These are phyloP conservation scores for Cotesia glomerata DNA, from an alignment of 1,140 invertebrate species.

Conservation along the genomic window DNA sequence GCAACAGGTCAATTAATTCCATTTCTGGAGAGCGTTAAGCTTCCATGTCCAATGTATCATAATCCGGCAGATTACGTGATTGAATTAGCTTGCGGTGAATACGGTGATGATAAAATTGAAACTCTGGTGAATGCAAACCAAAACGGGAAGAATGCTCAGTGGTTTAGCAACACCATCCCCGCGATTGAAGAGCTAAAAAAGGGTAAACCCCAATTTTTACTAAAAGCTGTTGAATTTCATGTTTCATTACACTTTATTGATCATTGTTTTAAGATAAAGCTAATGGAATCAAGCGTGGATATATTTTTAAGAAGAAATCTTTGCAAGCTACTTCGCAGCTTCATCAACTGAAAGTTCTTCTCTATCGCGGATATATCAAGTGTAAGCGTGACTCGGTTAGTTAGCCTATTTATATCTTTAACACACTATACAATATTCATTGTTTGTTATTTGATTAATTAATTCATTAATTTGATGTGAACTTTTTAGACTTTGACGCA, in stretches of 20 bases:
- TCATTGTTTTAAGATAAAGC: background rate
- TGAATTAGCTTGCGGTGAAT: slow-evolving; percentile 88
- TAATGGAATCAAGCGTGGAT: background rate
- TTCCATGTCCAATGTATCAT: slow-evolving; percentile 90
- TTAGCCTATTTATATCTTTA: slow-evolving; percentile 16
- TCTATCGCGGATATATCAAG: slow-evolving; percentile 74
- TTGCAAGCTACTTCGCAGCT: slow-evolving; percentile 73
- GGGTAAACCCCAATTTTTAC: slow-evolving; percentile 52
- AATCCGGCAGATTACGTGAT: slow-evolving; percentile 95
- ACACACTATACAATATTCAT: background rate
- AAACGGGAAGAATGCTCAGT: slow-evolving; percentile 74
- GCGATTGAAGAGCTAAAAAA: slow-evolving; percentile 55
- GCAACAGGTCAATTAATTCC: slow-evolving; percentile 77
- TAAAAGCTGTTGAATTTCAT: too few relatives aligned
- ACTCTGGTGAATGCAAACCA: slow-evolving; percentile 73
- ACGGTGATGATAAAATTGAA: slow-evolving; percentile 80
- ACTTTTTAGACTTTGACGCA: slow-evolving; percentile 84
- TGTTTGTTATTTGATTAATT: slow-evolving; percentile 9
- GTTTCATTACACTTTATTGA: too few relatives aligned
- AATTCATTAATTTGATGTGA: slow-evolving; percentile 11
- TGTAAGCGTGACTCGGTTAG: slow-evolving; percentile 74
- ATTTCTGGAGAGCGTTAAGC: slow-evolving; percentile 78
- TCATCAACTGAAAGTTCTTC: slow-evolving; percentile 75
- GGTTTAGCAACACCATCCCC: slow-evolving; percentile 69
- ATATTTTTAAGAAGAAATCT: slow-evolving; percentile 33